Evolutionary conservation across 1,140 invertebrate genomes (phyloP).

Genomic region (Drosophila guanche): DNA sequence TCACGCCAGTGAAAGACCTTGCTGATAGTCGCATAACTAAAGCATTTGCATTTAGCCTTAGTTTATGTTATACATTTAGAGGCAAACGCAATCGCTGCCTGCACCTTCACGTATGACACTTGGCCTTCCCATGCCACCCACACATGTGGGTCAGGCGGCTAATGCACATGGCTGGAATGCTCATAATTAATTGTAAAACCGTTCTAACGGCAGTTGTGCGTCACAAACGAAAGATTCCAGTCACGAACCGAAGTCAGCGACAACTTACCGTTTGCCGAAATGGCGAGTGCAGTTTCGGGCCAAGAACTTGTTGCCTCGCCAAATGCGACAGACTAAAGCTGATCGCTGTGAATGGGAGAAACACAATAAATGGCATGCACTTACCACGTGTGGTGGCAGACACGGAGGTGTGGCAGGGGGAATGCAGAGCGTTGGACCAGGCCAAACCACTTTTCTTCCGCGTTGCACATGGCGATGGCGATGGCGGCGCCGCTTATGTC

Average conservation of each 20-base stretch:
- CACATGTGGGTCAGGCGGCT: conserved; percentile 32
- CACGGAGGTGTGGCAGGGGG: conserved; percentile 5
- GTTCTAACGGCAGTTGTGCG: conserved; percentile 51
- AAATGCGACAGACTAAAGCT: conserved; percentile 48
- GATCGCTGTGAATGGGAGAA: conserved; percentile 36
- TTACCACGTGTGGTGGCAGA: conserved; percentile 29
- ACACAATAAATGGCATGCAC: conserved; percentile 58
- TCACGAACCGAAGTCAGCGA: conserved; percentile 66
- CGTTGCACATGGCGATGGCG: conserved; percentile 69
- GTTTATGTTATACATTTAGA: conserved; percentile 22
- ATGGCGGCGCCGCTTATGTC: conserved; percentile 16
- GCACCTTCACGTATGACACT: conserved; percentile 44
- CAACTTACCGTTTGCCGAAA: conserved; percentile 73
- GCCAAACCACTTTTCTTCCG: conserved; percentile 77
- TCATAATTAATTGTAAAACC: conserved; percentile 37
- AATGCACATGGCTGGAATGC: conserved; percentile 16
- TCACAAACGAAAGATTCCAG: conserved; percentile 64
- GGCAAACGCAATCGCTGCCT: conserved; percentile 3
- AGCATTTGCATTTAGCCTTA: conserved; percentile 61
- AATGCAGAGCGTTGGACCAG: conserved; percentile 28
- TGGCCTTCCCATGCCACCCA: conserved; percentile 29
- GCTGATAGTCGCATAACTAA: conserved; percentile 18
- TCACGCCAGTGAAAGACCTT: conserved; percentile 30
- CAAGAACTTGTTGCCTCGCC: conserved; percentile 60
- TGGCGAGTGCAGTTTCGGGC: conserved; percentile 19